Evolutionary conservation across 1,140 invertebrate species (phyloP), one percentile per base, ranked within the genome.

Genomic region (Rhyacophila brunnea): DNA sequence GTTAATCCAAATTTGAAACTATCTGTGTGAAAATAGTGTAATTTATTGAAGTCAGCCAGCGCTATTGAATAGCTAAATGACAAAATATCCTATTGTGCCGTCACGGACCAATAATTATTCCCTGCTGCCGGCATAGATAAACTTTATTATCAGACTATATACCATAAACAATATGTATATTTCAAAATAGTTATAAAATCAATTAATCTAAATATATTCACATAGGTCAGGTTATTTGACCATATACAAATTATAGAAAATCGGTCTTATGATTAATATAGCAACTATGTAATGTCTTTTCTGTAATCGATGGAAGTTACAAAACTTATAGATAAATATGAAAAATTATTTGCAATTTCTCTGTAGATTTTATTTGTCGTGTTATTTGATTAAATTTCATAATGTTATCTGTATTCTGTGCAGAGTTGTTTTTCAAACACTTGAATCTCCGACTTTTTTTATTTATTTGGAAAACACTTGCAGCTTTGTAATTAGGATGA

Each of bases 401-500:
- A 15, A 15, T 40, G 15, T 40, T 40, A 40, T 40, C 15, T n/a
- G 11, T 15, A 13, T n/a, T n/a, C n/a, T 40, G n/a, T 40, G 38
- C 11, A 40, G 38, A 13, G 11, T 4, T 13, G 15, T 13, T 40
- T 15, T 40, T 11, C n/a, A 40, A 40, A 40, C n/a, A 11, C 38
- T 13, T n/a, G 11, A 15, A 13, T 40, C 11, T 40, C 38, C 15
- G 11, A 40, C 3, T 28, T 28, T 28, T 28, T 28, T 28, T 28
- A 28, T 28, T 28, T 28, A 28, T 28, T 28, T 28, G 23, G 9
- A 28, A 28, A 28, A 28, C 23, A 28, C 10, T 15, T 34, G 32
- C 34, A 38, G 32, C 28, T 50, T 50, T 14, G 48, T 36, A 50
- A 50, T 19, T 50, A 36, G 13, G 34, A 50, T 3, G 34, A 50